phyloP scores from a whole-genome alignment of 2,797 vertebrate species.

The Falco columbarius region DNA sequence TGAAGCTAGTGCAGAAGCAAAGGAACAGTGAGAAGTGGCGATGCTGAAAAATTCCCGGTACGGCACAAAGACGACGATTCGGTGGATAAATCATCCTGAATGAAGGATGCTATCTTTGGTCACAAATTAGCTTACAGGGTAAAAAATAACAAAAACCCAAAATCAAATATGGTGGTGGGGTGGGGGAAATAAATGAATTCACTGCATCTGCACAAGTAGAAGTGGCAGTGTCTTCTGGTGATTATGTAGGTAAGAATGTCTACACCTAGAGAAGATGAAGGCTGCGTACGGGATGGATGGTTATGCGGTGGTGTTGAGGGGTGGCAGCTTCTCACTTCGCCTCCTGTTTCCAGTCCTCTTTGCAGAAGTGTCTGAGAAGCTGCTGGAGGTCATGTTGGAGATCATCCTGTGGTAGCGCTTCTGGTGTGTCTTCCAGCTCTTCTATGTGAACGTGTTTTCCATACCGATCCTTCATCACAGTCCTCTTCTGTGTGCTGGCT shows the following conservation, averaged over 20 bases:
- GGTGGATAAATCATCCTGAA: slow-evolving; percentile 73
- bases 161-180: background rate
- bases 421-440: slow-evolving; percentile 87
- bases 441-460: slow-evolving; percentile 88
- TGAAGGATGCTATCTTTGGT: slow-evolving; percentile 90
- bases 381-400: slow-evolving; percentile 91
- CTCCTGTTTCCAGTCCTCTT: slow-evolving; percentile 75
- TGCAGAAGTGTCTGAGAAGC: slow-evolving; percentile 89
- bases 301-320: slow-evolving; percentile 31
- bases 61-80: slow-evolving; percentile 51
- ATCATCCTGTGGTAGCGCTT: slow-evolving; percentile 84
- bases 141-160: slow-evolving; percentile 53
- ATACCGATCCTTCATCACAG: slow-evolving; percentile 89
- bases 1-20: slow-evolving; percentile 62
- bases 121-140: slow-evolving; percentile 86
- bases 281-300: slow-evolving; percentile 47
- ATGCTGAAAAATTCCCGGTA: slow-evolving; percentile 68
- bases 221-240: slow-evolving; percentile 60
- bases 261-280: slow-evolving; percentile 57
- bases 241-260: slow-evolving; percentile 1
- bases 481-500: slow-evolving; percentile 90
- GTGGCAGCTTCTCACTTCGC: slow-evolving; percentile 75
- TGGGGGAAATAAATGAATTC: slow-evolving; percentile 17
- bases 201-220: slow-evolving; percentile 53
- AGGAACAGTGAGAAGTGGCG: slow-evolving; percentile 48